phyloP scores from a whole-genome alignment of 64 coral and sea anemone genomes.

The Cladopsammia gracilis region DNA sequence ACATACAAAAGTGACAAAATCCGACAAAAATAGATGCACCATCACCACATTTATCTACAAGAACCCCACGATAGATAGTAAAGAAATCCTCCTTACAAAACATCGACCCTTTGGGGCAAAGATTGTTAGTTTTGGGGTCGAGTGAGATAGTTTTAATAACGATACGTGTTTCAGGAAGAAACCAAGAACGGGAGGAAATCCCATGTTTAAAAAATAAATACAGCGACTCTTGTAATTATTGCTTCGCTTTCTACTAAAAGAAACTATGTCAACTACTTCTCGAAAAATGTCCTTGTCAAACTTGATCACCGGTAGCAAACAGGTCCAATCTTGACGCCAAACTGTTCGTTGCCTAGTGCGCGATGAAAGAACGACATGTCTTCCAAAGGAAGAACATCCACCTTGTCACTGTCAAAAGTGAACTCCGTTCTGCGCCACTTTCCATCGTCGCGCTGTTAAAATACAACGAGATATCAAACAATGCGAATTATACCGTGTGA shows the following conservation, averaged over 20 bases:
- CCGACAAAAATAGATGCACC: too few species aligned
- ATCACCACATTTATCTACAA: too few species aligned
- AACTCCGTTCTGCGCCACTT: conserved; percentile 80
- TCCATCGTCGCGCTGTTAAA: conserved; percentile 67
- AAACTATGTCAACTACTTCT: neutral
- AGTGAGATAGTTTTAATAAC: neutral
- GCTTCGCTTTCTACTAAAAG: neutral
- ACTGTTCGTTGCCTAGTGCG: conserved; percentile 48
- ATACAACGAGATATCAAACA: neutral
- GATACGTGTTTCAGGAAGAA: neutral
- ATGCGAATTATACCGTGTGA: neutral
- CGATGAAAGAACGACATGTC: conserved; percentile 72
- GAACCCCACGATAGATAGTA: neutral
- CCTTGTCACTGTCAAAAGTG: conserved; percentile 40
- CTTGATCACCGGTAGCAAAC: conserved; percentile 62
- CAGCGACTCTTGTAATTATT: conserved; percentile 10
- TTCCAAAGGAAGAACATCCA: conserved; percentile 62
- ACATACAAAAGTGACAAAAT: too few species aligned
- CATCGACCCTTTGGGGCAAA: neutral
- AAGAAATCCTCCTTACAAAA: neutral
- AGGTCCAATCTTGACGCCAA: conserved; percentile 73
- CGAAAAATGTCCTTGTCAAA: neutral
- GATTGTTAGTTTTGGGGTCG: neutral
- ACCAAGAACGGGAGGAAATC: neutral
- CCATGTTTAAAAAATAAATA: conserved; percentile 48